Conservation (phyloP, 2,888 invertebrate genomes). For the Ennomos fuscantarius region DNA sequence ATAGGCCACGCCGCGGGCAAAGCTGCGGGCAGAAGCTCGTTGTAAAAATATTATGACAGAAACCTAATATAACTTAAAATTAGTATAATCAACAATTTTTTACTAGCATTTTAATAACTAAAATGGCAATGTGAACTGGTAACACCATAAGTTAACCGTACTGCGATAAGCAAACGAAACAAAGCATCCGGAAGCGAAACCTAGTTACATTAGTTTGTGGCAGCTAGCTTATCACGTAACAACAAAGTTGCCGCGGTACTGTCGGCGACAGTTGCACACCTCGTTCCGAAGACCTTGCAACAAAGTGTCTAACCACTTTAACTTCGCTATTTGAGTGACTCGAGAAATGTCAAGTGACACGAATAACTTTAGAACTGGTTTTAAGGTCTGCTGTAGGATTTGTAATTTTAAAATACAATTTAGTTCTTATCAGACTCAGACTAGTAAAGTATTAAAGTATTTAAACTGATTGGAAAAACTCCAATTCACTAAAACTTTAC, state of each 20-base stretch:
- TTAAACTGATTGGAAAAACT: too few species aligned
- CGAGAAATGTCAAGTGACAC: slow-evolving; percentile 59
- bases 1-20: too few species aligned
- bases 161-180: slow-evolving; percentile 41
- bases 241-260: slow-evolving; percentile 54
- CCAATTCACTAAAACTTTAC: too few species aligned
- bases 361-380: slow-evolving; percentile 66
- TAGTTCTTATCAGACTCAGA: too few species aligned
- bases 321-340: slow-evolving; percentile 57
- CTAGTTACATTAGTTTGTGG: slow-evolving; percentile 43
- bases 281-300: slow-evolving; percentile 65
- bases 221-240: slow-evolving; percentile 53
- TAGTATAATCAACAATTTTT: too few species aligned
- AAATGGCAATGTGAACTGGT: slow-evolving; percentile 1
- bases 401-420: slow-evolving; percentile 1
- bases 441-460: too few species aligned
- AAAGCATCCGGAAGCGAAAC: slow-evolving; percentile 35
- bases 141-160: slow-evolving; percentile 15
- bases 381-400: slow-evolving; percentile 33
- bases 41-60: too few species aligned
- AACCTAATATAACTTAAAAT: too few species aligned
- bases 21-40: too few species aligned
- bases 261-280: slow-evolving; percentile 63
- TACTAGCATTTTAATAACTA: not conserved
- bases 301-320: slow-evolving; percentile 72